These are phyloP conservation scores for Morinoia aosen DNA, from an alignment of 2,888 invertebrate genomes.

Conservation along the genomic window DNA sequence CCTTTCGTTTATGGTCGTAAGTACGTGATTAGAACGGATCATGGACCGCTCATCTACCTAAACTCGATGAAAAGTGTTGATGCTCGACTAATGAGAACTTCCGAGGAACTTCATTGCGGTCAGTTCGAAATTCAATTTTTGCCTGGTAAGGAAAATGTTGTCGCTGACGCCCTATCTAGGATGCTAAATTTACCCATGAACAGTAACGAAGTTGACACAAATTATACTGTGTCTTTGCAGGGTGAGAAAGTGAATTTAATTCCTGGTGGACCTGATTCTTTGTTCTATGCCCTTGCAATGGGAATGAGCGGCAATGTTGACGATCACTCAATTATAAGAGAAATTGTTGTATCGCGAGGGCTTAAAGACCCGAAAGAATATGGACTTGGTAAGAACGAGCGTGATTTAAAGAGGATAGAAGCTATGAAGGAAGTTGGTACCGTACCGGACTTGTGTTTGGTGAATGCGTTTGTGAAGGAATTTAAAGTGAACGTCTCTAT, in stretches of 20 bases:
- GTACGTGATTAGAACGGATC: neutral
- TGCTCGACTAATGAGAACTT: neutral
- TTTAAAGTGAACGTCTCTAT: too few relatives aligned
- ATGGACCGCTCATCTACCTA: neutral
- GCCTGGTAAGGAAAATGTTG: neutral
- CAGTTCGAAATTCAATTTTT: neutral
- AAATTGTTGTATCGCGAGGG: neutral
- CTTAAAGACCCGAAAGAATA: too few relatives aligned
- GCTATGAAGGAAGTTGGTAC: too few relatives aligned
- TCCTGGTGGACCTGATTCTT: neutral
- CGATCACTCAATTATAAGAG: neutral
- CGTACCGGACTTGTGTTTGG: too few relatives aligned
- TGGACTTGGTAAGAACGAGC: too few relatives aligned
- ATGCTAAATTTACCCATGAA: neutral
- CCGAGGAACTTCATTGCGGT: neutral
- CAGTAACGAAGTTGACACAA: neutral
- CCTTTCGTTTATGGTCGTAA: slow-evolving; percentile 7
- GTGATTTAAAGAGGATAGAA: too few relatives aligned
- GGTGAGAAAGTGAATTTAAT: neutral
- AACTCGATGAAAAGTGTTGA: neutral
- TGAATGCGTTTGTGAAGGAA: too few relatives aligned
- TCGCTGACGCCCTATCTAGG: neutral
- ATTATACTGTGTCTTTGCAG: neutral
- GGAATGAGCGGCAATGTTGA: neutral
- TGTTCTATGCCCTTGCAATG: neutral